Conservation (phyloP, 2,797 vertebrate species). For the Galago senegalensis region DNA sequence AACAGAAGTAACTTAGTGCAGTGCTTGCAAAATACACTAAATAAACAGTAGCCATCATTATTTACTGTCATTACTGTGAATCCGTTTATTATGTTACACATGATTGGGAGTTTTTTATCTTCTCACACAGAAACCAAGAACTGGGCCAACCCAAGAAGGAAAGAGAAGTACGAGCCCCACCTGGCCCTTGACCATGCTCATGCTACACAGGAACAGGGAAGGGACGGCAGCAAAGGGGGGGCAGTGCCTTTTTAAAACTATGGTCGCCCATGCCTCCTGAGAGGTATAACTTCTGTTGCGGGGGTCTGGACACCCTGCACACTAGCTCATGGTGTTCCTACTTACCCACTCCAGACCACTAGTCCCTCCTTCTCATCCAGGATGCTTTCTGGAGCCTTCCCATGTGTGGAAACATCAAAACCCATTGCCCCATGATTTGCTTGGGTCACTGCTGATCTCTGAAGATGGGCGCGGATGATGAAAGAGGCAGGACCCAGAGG, state of each 20-base stretch:
- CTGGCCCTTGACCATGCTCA: neutral
- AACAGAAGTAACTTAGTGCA: neutral
- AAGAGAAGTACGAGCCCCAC: neutral
- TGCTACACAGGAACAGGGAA: neutral
- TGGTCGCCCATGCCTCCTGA: neutral
- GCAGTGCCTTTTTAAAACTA: neutral
- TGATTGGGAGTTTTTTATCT: slow-evolving; percentile 45
- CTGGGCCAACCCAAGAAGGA: neutral
- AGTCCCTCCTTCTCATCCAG: neutral
- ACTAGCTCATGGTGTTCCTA: neutral
- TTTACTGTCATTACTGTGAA: slow-evolving; percentile 46
- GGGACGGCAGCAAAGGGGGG: neutral
- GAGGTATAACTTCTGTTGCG: neutral
- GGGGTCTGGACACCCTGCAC: neutral
- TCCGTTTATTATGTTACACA: slow-evolving; percentile 4
- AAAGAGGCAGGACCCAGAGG: slow-evolving; percentile 63
- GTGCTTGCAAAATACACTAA: neutral
- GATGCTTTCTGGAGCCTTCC: neutral
- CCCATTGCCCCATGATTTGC: neutral
- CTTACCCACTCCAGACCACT: neutral
- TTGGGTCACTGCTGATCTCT: slow-evolving; percentile 58
- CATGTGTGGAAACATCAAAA: neutral
- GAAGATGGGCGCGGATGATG: slow-evolving; percentile 16
- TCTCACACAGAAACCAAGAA: slow-evolving; percentile 46
- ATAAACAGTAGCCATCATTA: slow-evolving; percentile 20